Base-by-base conservation (phyloP, 2,888 invertebrate genomes). In the Morpho achilles region DNA sequence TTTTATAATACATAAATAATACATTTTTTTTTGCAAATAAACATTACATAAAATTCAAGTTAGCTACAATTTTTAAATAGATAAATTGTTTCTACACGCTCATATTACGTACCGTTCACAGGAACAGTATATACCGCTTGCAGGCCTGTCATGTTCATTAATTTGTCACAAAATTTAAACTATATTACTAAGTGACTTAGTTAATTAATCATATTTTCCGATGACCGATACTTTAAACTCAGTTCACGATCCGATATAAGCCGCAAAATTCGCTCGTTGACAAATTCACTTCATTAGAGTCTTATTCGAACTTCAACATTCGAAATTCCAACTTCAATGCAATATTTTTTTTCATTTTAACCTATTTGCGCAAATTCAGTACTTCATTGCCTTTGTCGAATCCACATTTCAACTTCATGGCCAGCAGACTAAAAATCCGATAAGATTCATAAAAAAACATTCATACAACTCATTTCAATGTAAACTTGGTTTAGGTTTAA, bases 1-100 rank as follows among this genome's bases (percentile, higher is more conserved):
- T 59, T 77, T 85, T 87, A 89, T 82, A 81, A 82, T 87, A 88
- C 86, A 90, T 88, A 88, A 90, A 89, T 88, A 89, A 88, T 87
- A 89, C 86, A 88, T 85, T 32, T 32, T 32, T n/a, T 32, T 53
- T 87, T 80, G 87, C 85, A 86, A 88, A 88, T 85, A 79, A 87
- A 83, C 80, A 84, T 82, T 86, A 86, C 83, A 85, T 86, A 85
- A 79, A 87, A 87, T 88, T 89, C 84, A 87, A 87, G 87, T 89
- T 88, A 88, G 84, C 89, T 88, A 87, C 80, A 75, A 75, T 82
- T 53, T 82, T 84, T 84, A 82, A 82, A 83, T 85, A 84, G 77
- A 80, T 53, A 78, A 84, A 86, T 87, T 87, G 80, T 84, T 78
- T 80, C 87, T 86, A 86, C 81, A 83, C 79, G 80, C 80, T 77